These are phyloP conservation scores for Phytoseiulus persimilis DNA, from an alignment of 2,888 invertebrate genomes.

Conservation along the genomic window DNA sequence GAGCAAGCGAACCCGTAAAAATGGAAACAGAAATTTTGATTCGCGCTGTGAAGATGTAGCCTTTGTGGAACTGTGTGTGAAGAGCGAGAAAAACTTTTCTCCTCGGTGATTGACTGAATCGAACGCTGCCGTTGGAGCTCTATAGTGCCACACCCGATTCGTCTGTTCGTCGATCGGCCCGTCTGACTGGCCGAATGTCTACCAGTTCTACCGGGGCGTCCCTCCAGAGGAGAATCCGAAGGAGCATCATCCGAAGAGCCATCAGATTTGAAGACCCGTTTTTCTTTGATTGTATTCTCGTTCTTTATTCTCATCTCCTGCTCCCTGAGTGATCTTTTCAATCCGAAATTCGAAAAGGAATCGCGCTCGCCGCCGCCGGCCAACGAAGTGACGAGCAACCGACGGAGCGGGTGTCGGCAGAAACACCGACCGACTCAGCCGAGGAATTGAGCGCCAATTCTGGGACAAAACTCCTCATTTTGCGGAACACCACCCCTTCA, in stretches of 20 bases:
- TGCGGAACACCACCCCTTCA: neutral
- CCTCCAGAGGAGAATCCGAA: neutral
- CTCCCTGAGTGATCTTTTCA: slow-evolving; percentile 5
- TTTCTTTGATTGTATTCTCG: slow-evolving; percentile 5
- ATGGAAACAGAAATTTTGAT: neutral
- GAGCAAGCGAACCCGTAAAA: neutral
- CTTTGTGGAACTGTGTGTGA: neutral
- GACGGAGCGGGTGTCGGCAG: too few species aligned
- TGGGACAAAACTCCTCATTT: neutral
- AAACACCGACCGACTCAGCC: neutral
- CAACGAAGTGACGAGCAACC: neutral
- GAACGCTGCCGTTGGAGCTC: neutral
- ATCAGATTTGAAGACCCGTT: neutral
- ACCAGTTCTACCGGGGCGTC: neutral
- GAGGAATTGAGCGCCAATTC: neutral
- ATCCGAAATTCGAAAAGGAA: neutral
- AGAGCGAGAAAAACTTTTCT: neutral
- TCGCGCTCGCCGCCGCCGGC: neutral
- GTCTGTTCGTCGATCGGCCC: neutral
- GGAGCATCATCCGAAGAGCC: neutral
- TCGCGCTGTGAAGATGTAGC: neutral
- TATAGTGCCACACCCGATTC: slow-evolving; percentile 5
- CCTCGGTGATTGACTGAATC: neutral
- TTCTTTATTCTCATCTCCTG: neutral
- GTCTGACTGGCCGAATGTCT: neutral